These are phyloP conservation scores for Procapra przewalskii DNA, from an alignment of 2,113 vertebrate genomes.

Conservation along the genomic window DNA sequence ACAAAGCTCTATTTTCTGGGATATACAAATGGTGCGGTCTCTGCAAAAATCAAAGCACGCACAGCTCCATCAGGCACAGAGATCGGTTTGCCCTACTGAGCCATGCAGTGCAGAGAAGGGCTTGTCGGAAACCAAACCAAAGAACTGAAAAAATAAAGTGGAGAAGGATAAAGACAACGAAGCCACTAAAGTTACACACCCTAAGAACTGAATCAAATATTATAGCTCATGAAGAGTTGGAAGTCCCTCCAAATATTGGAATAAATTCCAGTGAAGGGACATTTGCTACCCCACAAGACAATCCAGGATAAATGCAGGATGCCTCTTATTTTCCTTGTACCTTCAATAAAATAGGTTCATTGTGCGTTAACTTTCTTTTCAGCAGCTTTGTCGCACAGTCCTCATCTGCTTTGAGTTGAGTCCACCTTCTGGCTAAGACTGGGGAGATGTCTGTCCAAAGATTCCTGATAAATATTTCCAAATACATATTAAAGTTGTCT, in stretches of 20 bases:
- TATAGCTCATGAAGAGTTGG: neutral
- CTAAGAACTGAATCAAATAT: neutral
- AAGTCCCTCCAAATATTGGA: neutral
- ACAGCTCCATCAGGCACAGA: neutral
- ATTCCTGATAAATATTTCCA: neutral
- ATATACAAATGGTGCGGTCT: neutral
- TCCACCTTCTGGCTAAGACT: neutral
- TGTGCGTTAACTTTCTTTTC: neutral
- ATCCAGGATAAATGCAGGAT: too few species aligned
- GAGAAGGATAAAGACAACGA: neutral
- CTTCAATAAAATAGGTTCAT: neutral
- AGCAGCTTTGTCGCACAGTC: neutral
- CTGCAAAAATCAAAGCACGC: neutral
- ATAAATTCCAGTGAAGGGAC: neutral
- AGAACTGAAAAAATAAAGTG: neutral
- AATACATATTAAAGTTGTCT: neutral
- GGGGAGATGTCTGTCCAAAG: neutral
- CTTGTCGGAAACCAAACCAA: neutral
- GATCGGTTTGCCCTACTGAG: neutral
- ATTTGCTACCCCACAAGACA: neutral
- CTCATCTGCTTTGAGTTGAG: neutral
- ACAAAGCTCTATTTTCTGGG: neutral
- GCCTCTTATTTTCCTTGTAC: neutral
- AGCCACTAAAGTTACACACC: neutral
- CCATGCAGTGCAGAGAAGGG: neutral